Percentiles rank a stretch among this genome's conserved stretches.
These are phyloP conservation scores for Willisornis vidua DNA, from an alignment of 2,113 vertebrate species.

Conservation along the genomic window DNA sequence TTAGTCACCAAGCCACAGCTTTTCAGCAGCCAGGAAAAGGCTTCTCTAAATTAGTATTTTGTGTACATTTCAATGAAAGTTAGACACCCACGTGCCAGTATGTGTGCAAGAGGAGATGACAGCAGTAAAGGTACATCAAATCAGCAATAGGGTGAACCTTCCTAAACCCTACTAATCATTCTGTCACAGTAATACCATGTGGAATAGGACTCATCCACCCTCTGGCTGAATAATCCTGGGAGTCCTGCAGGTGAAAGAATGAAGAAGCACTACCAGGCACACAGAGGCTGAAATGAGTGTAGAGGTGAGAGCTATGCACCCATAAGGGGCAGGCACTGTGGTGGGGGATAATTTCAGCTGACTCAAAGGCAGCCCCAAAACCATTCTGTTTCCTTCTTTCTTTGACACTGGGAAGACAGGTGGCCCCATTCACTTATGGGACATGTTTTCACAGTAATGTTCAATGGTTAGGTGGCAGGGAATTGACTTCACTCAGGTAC, in stretches of 20 bases:
- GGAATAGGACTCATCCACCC: background rate
- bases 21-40: background rate
- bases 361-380: background rate
- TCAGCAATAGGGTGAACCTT: background rate
- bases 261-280: background rate
- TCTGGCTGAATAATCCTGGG: background rate
- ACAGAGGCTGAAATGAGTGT: background rate
- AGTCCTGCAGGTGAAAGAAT: background rate
- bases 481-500: background rate
- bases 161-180: background rate
- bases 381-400: background rate
- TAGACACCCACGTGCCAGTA: background rate
- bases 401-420: background rate
- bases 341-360: background rate
- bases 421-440: background rate
- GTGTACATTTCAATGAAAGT: background rate
- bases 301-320: background rate
- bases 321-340: background rate
- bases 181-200: background rate
- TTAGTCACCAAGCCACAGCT: constrained; percentile 34
- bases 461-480: background rate
- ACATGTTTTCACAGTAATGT: background rate
- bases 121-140: background rate
- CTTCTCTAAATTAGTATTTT: constrained; percentile 16
- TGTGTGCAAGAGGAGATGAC: background rate